Base-by-base conservation (phyloP, 2,888 invertebrate species). In the Parochlus steinenii region DNA sequence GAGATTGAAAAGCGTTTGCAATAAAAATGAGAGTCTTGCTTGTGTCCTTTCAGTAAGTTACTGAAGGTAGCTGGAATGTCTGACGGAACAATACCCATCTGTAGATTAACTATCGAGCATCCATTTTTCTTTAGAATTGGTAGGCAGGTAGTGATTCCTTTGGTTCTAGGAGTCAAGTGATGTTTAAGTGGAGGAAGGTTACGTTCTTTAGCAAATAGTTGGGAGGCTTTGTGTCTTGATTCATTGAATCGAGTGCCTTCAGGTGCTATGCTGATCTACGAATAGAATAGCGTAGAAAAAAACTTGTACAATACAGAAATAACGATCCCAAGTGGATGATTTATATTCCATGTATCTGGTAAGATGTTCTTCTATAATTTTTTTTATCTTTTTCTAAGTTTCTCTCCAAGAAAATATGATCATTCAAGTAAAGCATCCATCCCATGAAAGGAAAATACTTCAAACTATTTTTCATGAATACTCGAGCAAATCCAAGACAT, bases 171-270 rank as follows among this genome's bases (percentile, higher is more conserved):
- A 16, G 81, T 71, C 28, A 89, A 64, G 49, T 86, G 85, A 50
- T 87, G 74, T 49, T 83, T 81, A 28, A 87, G 62, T 42, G 71
- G 59, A 1, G 83, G 78, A 40, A 86, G 64, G 43, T 80, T 80
- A 51, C 79, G 79, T 48, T 81, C 73, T 44, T 65, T 66, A 1
- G 86, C 83, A 52, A 86, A 81, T 48, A 77, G 74, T 49, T 80
- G 60, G 41, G 85, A 82, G 2, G 74, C 75, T 55, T 74, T 69
- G 48, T 82, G 79, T 52, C 89, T 89, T 45, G 69, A 71, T 37
- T 67, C 61, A 1, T 86, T 86, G 51, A 82, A 86, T 37, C 89
- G 64, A 1, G 89, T 89, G n/a, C 89, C 89, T 61, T 89, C 89
- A 2, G 85, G 80, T 47, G 81, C 86, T 44, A 87, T 56, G 38